These are phyloP conservation scores for Chaunax sp. DNA, from an alignment of 2,797 vertebrate species.

Conservation along the genomic window DNA sequence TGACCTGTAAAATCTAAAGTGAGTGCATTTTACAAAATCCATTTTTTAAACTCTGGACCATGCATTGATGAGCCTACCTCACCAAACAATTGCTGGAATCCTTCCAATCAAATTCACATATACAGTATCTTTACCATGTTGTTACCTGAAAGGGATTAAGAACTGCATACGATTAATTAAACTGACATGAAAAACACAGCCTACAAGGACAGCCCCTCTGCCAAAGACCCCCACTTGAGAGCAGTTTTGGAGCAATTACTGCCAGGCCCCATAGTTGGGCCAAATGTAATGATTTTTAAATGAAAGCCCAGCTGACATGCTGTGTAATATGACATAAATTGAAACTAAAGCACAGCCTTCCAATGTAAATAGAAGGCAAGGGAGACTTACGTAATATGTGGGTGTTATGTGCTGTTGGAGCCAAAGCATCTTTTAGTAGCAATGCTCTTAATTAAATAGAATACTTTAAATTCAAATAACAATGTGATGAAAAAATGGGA, in stretches of 20 bases:
- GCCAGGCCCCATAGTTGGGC: constrained; percentile 50
- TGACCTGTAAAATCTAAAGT: too few relatives aligned
- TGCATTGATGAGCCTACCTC: constrained; percentile 13
- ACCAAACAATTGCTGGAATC: constrained; percentile 20
- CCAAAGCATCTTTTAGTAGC: constrained; percentile 2
- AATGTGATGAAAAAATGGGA: not conserved
- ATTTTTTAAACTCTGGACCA: constrained; percentile 23
- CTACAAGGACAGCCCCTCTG: constrained; percentile 58
- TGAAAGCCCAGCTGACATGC: constrained; percentile 64
- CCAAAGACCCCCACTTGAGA: constrained; percentile 65
- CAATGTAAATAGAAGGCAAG: constrained; percentile 62
- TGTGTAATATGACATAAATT: constrained; percentile 65
- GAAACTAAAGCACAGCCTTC: constrained; percentile 59
- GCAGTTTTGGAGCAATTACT: constrained; percentile 73
- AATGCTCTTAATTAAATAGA: not conserved
- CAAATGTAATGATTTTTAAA: constrained; percentile 78
- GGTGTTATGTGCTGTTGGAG: constrained; percentile 36
- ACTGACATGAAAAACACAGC: constrained; percentile 65
- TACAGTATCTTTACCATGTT: constrained; percentile 28
- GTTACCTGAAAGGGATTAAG: constrained; percentile 34
- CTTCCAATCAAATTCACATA: constrained; percentile 11
- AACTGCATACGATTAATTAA: constrained; percentile 63
- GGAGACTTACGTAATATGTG: constrained; percentile 42
- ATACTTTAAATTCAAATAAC: not conserved
- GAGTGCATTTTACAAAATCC: constrained; percentile 18